A percentile compares a stretch with the other conserved stretches of the same genome.
Evolutionary conservation across 2,113 vertebrate genomes (phyloP).

Genomic region (Sander vitreus): DNA sequence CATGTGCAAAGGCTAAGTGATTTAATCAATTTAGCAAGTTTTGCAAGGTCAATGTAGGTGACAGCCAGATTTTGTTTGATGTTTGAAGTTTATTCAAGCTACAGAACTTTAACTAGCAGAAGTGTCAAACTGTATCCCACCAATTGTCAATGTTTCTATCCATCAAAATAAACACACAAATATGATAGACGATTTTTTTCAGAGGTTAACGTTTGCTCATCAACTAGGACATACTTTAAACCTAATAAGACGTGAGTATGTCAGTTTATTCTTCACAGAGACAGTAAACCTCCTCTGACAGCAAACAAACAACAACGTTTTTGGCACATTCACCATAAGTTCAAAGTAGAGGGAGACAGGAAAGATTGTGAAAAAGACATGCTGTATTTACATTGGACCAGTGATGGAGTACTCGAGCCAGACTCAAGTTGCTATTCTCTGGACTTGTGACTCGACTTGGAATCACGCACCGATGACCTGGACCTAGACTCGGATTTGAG

Average conservation of each 20-base stretch:
- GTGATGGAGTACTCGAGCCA: too few relatives aligned
- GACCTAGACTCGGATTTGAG: too few relatives aligned
- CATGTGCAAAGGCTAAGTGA: neutral
- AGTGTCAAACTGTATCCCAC: neutral
- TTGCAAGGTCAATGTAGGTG: neutral
- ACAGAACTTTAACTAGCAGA: constrained; percentile 1
- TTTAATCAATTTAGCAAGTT: constrained; percentile 16
- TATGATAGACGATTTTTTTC: neutral
- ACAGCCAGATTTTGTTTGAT: neutral
- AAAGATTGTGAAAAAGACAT: neutral
- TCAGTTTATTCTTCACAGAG: neutral
- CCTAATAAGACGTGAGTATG: neutral
- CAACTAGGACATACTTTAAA: neutral
- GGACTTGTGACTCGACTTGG: too few relatives aligned
- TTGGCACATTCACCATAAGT: neutral
- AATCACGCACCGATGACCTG: too few relatives aligned
- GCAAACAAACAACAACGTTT: neutral
- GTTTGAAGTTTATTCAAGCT: neutral
- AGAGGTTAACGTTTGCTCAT: neutral
- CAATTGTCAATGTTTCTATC: neutral
- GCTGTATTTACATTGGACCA: constrained; percentile 14
- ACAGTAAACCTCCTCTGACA: neutral
- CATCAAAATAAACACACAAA: neutral
- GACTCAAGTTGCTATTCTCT: too few relatives aligned
- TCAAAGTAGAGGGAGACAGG: neutral